phyloP scores from a whole-genome alignment of 2,113 vertebrate species.

The Gnathonemus echidnorhynchus region DNA sequence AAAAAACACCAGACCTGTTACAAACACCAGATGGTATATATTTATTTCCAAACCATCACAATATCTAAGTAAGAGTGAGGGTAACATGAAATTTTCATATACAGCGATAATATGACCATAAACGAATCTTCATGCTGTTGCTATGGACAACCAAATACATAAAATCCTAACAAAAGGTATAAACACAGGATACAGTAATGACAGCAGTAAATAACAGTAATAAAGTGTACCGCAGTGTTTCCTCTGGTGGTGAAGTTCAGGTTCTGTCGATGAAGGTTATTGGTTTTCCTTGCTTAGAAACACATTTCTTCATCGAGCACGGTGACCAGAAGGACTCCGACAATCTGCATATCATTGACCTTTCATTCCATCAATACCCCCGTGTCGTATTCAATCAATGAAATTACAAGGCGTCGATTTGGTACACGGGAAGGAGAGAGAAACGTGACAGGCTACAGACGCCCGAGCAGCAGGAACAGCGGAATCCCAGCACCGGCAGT shows the following conservation, averaged over 20 bases:
- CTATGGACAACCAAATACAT: neutral
- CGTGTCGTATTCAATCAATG: neutral
- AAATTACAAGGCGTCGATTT: neutral
- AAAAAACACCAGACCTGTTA: neutral
- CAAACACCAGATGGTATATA: constrained; percentile 1
- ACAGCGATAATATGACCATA: neutral
- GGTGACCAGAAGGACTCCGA: neutral
- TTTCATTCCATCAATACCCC: neutral
- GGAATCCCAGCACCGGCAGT: neutral
- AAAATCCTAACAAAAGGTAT: neutral
- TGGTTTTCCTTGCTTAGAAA: neutral
- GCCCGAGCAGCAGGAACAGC: neutral
- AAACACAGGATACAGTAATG: neutral
- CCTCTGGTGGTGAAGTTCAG: neutral
- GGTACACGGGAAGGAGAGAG: neutral
- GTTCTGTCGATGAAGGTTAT: neutral
- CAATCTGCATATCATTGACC: neutral
- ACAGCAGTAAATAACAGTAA: neutral
- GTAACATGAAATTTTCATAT: neutral
- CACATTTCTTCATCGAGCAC: neutral
- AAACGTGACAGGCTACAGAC: neutral
- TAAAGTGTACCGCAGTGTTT: neutral
- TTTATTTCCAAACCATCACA: neutral
- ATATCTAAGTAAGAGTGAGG: constrained; percentile 1
- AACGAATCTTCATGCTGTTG: neutral